Evolutionary conservation across 2,113 vertebrate species (phyloP).

Genomic region (Nycticorax nycticorax): DNA sequence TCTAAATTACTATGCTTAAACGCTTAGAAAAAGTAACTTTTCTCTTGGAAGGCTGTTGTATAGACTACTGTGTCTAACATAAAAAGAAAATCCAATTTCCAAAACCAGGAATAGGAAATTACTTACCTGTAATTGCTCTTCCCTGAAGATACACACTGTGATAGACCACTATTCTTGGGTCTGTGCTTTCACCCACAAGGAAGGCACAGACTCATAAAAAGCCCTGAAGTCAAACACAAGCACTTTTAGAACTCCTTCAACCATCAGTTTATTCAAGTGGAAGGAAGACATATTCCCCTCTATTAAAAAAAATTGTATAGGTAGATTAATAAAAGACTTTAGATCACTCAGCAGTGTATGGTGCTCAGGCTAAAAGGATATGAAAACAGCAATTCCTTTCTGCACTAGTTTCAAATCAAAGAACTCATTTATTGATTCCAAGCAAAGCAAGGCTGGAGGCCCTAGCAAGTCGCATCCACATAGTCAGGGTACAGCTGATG

Average conservation of each 20-base stretch:
- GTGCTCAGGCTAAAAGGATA: not conserved
- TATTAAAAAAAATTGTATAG: not conserved
- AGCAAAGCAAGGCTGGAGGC: not conserved
- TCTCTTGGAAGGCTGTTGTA: not conserved
- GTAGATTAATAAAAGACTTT: not conserved
- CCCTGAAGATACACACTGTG: not conserved
- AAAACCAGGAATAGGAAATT: slow-evolving; percentile 15
- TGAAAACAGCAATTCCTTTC: not conserved
- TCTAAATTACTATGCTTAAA: not conserved
- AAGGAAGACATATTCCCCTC: not conserved
- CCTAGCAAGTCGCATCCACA: not conserved
- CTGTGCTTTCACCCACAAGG: slow-evolving; percentile 13
- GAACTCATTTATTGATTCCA: not conserved
- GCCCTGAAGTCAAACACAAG: not conserved
- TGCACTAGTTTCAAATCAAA: slow-evolving; percentile 25
- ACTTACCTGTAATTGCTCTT: slow-evolving; percentile 20
- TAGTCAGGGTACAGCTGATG: not conserved
- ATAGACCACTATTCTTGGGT: not conserved
- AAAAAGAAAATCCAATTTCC: slow-evolving; percentile 39
- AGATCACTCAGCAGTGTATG: not conserved
- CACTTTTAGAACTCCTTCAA: not conserved
- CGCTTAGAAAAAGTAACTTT: not conserved
- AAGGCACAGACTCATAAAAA: not conserved
- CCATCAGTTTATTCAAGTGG: not conserved
- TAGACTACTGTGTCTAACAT: not conserved